Evolutionary conservation across 1,140 invertebrate species (phyloP), one percentile per base, ranked within the genome.

Genomic region (Lethrus apterus): DNA sequence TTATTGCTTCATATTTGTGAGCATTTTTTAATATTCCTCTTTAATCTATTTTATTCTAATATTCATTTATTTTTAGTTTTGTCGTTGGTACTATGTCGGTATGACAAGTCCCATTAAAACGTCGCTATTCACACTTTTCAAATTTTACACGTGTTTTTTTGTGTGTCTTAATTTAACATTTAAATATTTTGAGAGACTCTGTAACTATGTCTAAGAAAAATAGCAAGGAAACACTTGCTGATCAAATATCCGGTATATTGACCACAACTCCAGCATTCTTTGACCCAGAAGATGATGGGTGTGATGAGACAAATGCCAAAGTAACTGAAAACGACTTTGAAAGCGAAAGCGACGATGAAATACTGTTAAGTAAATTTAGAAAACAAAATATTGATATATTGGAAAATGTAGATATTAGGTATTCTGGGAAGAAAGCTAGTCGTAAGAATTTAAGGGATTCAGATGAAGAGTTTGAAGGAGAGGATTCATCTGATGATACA

Each of bases 321-420:
- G 72, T 70, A 10, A 59, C 70, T 36, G 63, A 65, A 41, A 64
- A 63, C 5, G 69, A 72, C 51, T 72, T 72, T 24, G 72, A 72
- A 29, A 67, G 68, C 7, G 59, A 67, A 60, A 48, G 56, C 30
- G 32, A 77, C 33, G 70, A 69, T 17, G 59, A 64, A 5, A 41
- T 52, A 21, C 46, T 51, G 31, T 67, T 70, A 24, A 82, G 79
- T 26, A 72, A 72, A 55, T 75, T 84, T 57, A 69, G 78, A 1
- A 83, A 75, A 54, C 63, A 70, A 54, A 86, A 81, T 57, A 65
- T 81, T 3, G 72, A 78, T 59, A 65, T 81, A 34, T 58, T 88
- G 11, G 78, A 77, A 47, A 78, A 86, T 51, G 57, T 78, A 18
- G 83, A 84, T 65, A 71, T 75, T 47, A 80, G 79, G 45, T 90